phyloP scores from a whole-genome alignment of 1,140 invertebrate genomes.

The Atta texana region DNA sequence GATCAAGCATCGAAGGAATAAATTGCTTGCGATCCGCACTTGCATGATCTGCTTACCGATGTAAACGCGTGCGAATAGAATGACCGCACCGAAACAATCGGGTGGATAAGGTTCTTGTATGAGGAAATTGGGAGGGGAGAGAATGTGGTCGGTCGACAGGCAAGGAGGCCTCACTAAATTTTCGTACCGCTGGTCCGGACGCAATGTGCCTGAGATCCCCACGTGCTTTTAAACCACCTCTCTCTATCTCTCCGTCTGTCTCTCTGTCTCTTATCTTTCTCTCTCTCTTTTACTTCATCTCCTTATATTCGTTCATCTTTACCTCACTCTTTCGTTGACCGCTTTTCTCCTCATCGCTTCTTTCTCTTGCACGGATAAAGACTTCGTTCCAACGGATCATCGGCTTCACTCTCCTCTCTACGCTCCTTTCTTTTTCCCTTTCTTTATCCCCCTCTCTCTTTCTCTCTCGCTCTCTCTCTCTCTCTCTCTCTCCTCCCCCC shows the following conservation, averaged over 20 bases:
- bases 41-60: conserved; percentile 69
- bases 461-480: conserved; percentile 35
- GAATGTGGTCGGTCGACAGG: conserved; percentile 84
- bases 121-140: conserved; percentile 81
- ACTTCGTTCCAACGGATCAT: conserved; percentile 62
- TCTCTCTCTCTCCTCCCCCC: no score
- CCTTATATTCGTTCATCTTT: conserved; percentile 20
- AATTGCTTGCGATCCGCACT: conserved; percentile 11
- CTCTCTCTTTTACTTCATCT: conserved; percentile 32
- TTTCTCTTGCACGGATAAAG: conserved; percentile 65
- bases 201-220: conserved; percentile 78
- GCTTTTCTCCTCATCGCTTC: conserved; percentile 49
- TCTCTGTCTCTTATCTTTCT: conserved; percentile 3
- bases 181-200: conserved; percentile 78
- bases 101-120: conserved; percentile 78
- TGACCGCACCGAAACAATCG: conserved; percentile 70
- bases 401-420: conserved; percentile 55
- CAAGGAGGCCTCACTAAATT: conserved; percentile 81
- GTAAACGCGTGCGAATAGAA: conserved; percentile 74
- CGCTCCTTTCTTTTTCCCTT: conserved; percentile 37
- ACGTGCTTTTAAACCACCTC: conserved; percentile 77
- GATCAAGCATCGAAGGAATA: neutral
- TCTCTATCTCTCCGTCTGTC: conserved; percentile 8
- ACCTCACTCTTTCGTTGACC: conserved; percentile 37
- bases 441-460: conserved; percentile 22